Base-by-base conservation (phyloP, 2,797 vertebrate genomes). In the Hoplostethus mediterraneus region DNA sequence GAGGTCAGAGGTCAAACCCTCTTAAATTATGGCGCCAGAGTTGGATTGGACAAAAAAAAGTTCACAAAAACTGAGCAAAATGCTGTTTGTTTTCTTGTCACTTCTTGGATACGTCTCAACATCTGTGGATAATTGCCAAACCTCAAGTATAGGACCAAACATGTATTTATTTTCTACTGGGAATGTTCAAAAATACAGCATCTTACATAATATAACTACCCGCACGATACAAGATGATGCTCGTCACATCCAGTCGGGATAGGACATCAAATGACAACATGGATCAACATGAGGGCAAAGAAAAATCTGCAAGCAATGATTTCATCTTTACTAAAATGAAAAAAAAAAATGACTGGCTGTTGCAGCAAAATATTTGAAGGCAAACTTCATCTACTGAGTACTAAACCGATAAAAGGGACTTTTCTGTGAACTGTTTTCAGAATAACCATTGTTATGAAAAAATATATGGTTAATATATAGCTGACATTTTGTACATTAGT, bases 401-500 rank as follows among this genome's bases (percentile, higher is more conserved):
- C 82, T 89, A 85, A 90, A 79, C 71, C 36, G 31, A 61, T 40
- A 62, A 73, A 42, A 33, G 45, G 21, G 16, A 70, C 5, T 63
- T 58, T 72, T 54, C 67, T 66, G 68, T 51, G 44, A 42, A 66
- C 61, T 54, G 55, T 62, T 53, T 68, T 82, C 60, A 62, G 51
- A 83, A 77, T 84, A 79, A 87, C 78, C 16, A 47, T 55, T 65
- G 65, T 73, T 7, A 45, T 30, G 62, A 25, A 61, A 31, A 56
- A 67, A 66, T 71, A 51, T 58, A 3, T 59, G 36, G 48, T 58
- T 80, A 65, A 74, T 78, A 75, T 69, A 36, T 11, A 56, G 72
- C 53, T 75, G 51, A 79, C 42, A 70, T 86, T 81, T 87, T 89
- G 67, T 90, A 87, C 75, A 73, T 79, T 74, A 6, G 61, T 75